A percentile compares a stretch with the other conserved stretches of the same genome.
Conservation (phyloP, 37 sponge, comb jelly and placozoan species). For the Cladorhizidae sp. region DNA sequence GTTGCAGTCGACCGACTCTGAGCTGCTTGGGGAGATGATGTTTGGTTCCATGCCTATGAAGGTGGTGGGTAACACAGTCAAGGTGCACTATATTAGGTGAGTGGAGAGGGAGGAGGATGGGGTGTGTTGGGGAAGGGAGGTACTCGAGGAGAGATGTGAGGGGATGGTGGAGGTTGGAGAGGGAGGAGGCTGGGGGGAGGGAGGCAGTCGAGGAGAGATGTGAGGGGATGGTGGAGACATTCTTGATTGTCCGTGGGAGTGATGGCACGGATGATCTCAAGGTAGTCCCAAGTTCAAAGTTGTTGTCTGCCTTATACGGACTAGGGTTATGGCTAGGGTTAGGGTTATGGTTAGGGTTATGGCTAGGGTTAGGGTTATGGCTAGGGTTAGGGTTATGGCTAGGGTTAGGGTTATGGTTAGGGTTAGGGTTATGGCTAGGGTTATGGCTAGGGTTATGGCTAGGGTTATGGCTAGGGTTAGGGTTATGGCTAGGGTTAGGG, state of each 20-base stretch:
- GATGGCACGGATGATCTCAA: not conserved
- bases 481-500: too few relatives aligned
- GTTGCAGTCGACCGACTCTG: constrained; percentile 55
- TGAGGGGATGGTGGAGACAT: not conserved
- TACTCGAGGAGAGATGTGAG: not conserved
- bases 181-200: not conserved
- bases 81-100: constrained; percentile 73
- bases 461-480: too few relatives aligned
- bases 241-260: not conserved
- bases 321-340: too few relatives aligned
- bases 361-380: too few relatives aligned
- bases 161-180: not conserved
- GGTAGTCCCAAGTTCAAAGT: not conserved
- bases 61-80: constrained; percentile 50
- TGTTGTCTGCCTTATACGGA: not conserved
- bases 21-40: constrained; percentile 77
- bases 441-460: too few relatives aligned
- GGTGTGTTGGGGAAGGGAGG: not conserved
- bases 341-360: too few relatives aligned
- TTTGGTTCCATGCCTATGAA: constrained; percentile 83
- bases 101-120: not conserved
- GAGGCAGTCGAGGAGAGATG: not conserved
- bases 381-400: too few relatives aligned
- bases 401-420: too few relatives aligned
- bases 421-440: too few relatives aligned